These are phyloP conservation scores for Megalonaias nervosa DNA, from an alignment of 1,140 invertebrate species.

Conservation along the genomic window DNA sequence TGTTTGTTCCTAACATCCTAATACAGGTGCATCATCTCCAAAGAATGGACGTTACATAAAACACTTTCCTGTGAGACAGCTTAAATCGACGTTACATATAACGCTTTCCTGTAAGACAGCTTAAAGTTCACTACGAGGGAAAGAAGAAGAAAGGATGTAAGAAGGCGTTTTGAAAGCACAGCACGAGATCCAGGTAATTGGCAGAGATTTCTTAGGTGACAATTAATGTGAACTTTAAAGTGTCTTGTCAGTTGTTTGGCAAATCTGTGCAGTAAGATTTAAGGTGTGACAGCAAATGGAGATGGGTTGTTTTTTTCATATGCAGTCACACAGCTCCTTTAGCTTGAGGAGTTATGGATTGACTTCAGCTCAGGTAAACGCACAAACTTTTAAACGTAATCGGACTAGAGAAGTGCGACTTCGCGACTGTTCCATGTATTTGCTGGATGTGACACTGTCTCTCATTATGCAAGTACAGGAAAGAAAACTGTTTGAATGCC, in stretches of 20 bases:
- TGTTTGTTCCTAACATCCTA: conserved; percentile 9
- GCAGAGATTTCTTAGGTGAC: conserved; percentile 8
- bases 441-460: conserved; percentile 16
- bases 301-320: background rate
- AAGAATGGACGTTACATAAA: conserved; percentile 20
- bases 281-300: background rate
- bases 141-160: background rate
- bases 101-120: conserved; percentile 13
- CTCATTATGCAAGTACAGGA: conserved; percentile 7
- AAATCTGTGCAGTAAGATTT: background rate
- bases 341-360: background rate
- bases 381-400: background rate
- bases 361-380: conserved; percentile 23
- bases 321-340: background rate
- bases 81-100: conserved; percentile 27
- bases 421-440: conserved; percentile 11
- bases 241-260: background rate
- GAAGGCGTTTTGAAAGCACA: background rate
- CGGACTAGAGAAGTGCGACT: background rate
- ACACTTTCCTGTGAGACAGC: conserved; percentile 15
- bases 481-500: conserved; percentile 8
- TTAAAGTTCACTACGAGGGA: conserved; percentile 7
- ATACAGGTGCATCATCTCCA: background rate
- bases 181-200: conserved; percentile 23
- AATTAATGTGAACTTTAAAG: conserved; percentile 29